Conservation (phyloP, 64 coral and sea anemone genomes). For the Actinia equina region DNA sequence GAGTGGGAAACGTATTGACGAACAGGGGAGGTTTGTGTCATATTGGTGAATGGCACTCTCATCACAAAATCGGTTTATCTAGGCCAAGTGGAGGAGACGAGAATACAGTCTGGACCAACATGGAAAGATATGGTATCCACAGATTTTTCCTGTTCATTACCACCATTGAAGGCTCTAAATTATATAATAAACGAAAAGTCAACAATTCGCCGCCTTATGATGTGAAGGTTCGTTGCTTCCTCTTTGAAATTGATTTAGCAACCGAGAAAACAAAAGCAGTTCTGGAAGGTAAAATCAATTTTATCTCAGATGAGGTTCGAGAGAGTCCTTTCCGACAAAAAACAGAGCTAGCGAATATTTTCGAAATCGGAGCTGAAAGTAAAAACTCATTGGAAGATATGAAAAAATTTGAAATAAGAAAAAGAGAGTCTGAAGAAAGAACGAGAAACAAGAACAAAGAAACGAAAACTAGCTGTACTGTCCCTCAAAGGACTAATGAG, state of each 20-base stretch:
- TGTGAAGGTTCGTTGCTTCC: constrained; percentile 29
- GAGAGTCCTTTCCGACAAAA: neutral
- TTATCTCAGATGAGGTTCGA: neutral
- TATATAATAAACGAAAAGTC: no score
- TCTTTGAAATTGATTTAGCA: constrained; percentile 17
- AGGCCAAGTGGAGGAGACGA: constrained; percentile 66
- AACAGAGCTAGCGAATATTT: no score
- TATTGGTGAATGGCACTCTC: constrained; percentile 87
- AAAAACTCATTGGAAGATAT: neutral
- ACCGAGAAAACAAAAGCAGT: neutral
- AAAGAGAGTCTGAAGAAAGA: no score
- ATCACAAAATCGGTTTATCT: constrained; percentile 57
- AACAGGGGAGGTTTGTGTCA: constrained; percentile 56
- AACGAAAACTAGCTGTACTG: no score
- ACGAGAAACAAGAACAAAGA: no score
- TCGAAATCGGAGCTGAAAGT: neutral
- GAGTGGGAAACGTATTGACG: constrained; percentile 42
- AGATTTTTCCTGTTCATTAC: constrained; percentile 62
- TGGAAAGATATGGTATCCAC: constrained; percentile 30
- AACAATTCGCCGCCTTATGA: neutral
- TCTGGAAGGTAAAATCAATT: neutral
- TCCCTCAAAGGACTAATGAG: no score
- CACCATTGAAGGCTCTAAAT: neutral
- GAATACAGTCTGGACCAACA: constrained; percentile 62
- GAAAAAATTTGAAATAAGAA: neutral